Evolutionary conservation across 2,888 invertebrate genomes (phyloP).

Genomic region (Epirrhoe tristata): DNA sequence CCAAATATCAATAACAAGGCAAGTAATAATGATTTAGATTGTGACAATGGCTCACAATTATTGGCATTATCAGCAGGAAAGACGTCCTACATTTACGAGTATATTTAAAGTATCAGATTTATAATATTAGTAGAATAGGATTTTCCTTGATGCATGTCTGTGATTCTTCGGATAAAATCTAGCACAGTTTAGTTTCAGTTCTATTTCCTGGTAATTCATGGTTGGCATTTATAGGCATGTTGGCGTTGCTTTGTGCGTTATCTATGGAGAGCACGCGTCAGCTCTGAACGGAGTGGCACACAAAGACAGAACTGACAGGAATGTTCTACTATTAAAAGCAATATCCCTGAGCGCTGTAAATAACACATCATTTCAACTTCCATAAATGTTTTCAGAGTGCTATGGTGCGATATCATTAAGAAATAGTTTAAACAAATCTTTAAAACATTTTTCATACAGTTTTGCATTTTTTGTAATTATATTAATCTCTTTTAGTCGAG

Average conservation of each 20-base stretch:
- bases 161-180: too few relatives aligned
- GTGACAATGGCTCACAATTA: too few relatives aligned
- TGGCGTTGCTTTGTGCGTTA: conserved; percentile 58
- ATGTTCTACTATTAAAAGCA: conserved; percentile 6
- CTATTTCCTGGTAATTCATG: conserved; percentile 12
- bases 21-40: too few relatives aligned
- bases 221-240: conserved; percentile 43
- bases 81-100: too few relatives aligned
- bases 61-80: too few relatives aligned
- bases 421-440: neutral
- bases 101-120: too few relatives aligned
- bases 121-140: too few relatives aligned
- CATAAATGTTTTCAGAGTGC: neutral
- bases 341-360: neutral
- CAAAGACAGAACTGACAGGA: conserved; percentile 45
- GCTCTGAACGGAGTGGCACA: conserved; percentile 46
- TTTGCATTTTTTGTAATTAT: too few relatives aligned
- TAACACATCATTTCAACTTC: neutral
- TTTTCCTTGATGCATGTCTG: too few relatives aligned
- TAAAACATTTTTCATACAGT: too few relatives aligned
- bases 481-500: too few relatives aligned
- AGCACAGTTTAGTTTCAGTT: conserved; percentile 1
- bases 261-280: conserved; percentile 57
- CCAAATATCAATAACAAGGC: too few relatives aligned
- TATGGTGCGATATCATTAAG: neutral